Conservation (phyloP, 1,140 invertebrate genomes). For the Bombus affinis region DNA sequence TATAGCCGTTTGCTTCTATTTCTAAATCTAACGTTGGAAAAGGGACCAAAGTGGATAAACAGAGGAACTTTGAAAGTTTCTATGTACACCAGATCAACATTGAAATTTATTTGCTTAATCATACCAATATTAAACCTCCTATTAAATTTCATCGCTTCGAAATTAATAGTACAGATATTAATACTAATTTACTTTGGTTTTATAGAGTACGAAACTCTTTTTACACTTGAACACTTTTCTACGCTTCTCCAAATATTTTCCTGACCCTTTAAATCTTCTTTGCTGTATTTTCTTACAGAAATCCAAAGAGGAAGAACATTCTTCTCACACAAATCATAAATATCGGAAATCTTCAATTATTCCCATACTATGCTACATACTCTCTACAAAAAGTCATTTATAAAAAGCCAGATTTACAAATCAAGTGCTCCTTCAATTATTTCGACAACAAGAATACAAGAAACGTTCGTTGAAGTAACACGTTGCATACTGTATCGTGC, state of each 20-base stretch:
- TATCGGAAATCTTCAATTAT: neutral
- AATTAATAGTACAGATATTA: neutral
- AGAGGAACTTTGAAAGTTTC: neutral
- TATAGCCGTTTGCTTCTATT: neutral
- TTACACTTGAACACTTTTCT: neutral
- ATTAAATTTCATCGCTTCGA: neutral
- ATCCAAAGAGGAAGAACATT: neutral
- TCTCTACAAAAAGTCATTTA: neutral
- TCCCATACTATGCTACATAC: neutral
- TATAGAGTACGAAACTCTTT: neutral
- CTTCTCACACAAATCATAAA: neutral
- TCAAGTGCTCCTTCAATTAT: neutral
- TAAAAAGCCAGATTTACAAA: neutral
- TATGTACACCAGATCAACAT: neutral
- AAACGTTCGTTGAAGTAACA: neutral
- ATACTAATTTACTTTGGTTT: neutral
- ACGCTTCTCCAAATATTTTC: neutral
- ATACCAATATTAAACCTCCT: neutral
- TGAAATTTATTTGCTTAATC: neutral
- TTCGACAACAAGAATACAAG: neutral
- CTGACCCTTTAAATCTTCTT: neutral
- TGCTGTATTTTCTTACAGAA: neutral
- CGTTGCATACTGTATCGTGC: neutral
- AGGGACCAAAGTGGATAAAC: neutral
- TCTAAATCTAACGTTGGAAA: neutral